Evolutionary conservation across 2,113 vertebrate genomes (phyloP).

Genomic region (Notarius quadriscutis): DNA sequence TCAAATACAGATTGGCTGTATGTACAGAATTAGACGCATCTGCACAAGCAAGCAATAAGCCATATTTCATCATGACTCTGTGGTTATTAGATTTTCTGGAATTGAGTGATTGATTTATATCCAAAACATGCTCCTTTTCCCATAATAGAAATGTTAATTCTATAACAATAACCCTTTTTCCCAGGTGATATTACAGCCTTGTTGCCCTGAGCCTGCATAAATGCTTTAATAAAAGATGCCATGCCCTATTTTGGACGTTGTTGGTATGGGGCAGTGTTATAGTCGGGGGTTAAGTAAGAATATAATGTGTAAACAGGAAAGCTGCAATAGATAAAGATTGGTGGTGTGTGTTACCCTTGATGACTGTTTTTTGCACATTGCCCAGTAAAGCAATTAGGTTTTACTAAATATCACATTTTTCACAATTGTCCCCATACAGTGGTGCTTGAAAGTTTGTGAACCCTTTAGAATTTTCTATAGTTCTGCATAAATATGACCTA

Average conservation of each 20-base stretch:
- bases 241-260: neutral
- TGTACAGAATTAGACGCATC: neutral
- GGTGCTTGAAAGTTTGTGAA: too few species aligned
- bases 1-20: conserved; percentile 6
- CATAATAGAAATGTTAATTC: conserved; percentile 9
- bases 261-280: conserved; percentile 4
- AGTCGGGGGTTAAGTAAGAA: neutral
- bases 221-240: neutral
- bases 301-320: conserved; percentile 5
- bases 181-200: neutral
- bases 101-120: conserved; percentile 1
- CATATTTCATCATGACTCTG: conserved; percentile 4
- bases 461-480: too few species aligned
- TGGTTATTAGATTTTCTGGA: conserved; percentile 3
- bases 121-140: neutral
- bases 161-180: neutral
- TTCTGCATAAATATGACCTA: too few species aligned
- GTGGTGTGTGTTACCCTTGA: neutral
- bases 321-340: neutral
- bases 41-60: conserved; percentile 3
- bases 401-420: neutral
- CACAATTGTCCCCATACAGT: too few species aligned
- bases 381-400: neutral
- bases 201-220: conserved; percentile 14
- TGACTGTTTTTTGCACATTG: neutral